Evolutionary conservation across 2,888 invertebrate species (phyloP), one percentile per base, ranked within the genome.

Genomic region (Ptychoptera albimana): DNA sequence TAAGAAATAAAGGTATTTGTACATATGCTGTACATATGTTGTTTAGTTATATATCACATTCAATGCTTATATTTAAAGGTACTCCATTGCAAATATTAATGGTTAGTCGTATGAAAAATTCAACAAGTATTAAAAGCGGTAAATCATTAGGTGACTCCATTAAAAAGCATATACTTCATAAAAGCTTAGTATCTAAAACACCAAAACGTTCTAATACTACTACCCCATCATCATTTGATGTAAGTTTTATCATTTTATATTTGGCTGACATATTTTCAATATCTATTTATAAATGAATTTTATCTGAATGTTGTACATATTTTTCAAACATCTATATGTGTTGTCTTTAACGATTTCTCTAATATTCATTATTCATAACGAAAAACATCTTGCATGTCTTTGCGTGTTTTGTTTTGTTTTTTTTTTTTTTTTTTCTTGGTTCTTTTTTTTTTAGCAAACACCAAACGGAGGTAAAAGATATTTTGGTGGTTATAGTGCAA

Each of bases 131-230:
- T 42, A 43, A 37, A 8, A 57, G 60, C 42, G 57, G 60, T 3
- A 74, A 75, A 54, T 83, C 82, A 51, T 71, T 87, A 49, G 82
- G 86, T 0, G 84, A 86, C 57, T 86, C 86, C 0, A 85, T 87
- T 51, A 87, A 86, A 61, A 79, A 83, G 54, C 86, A 85, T 55
- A 84, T 86, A 47, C 87, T 88, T 56, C 79, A 82, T 56, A 85
- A 81, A 58, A 76, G 73, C 7, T 60, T 76, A 5, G 74, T 74
- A 52, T 58, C 61, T 6, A 59, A 62, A 15, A 66, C 66, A 8
- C 66, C 66, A 2, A 66, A 66, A 49, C 54, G 63, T 11, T 39
- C 55, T 1, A 48, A 48, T 2, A 46, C 55, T 29, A 49, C 32
- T 8, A 11, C n/a, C 8, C 31, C 40, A 15, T 40, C 40, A 7